These are phyloP conservation scores for Ceratosolen fusciceps DNA, from an alignment of 1,140 invertebrate species.

Conservation along the genomic window DNA sequence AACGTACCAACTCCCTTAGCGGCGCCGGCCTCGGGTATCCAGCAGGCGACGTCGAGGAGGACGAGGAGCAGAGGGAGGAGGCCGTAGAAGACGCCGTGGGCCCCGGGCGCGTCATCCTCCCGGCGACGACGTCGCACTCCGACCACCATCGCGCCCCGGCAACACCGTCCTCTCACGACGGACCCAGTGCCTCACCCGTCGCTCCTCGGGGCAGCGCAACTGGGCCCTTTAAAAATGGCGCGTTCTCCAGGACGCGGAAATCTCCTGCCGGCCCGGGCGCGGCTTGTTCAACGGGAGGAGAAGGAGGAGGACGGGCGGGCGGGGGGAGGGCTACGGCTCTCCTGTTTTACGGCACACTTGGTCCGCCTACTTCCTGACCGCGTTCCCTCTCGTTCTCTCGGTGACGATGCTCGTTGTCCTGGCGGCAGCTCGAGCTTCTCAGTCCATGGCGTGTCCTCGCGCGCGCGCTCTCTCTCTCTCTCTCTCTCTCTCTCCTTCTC, in stretches of 20 bases:
- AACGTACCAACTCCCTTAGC: constrained; percentile 43
- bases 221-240: constrained; percentile 36
- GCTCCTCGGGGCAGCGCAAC: neutral
- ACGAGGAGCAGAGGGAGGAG: neutral
- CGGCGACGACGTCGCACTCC: constrained; percentile 40
- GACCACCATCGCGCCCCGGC: constrained; percentile 39
- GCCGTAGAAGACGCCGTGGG: neutral
- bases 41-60: constrained; percentile 18
- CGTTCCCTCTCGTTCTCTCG: neutral
- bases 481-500: neutral
- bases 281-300: too few relatives aligned
- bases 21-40: neutral
- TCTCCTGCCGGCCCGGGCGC: neutral
- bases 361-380: neutral
- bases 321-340: neutral
- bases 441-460: constrained; percentile 23
- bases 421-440: neutral
- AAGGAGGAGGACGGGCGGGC: too few relatives aligned
- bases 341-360: neutral
- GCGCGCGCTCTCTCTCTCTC: neutral
- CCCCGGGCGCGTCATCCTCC: constrained; percentile 16
- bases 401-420: neutral
- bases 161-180: constrained; percentile 41
- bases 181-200: constrained; percentile 29
- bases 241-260: neutral